Percentiles rank a stretch among this genome's conserved stretches.
These are phyloP conservation scores for Rhinolophus sinicus DNA, from an alignment of 2,113 vertebrate species.

Conservation along the genomic window DNA sequence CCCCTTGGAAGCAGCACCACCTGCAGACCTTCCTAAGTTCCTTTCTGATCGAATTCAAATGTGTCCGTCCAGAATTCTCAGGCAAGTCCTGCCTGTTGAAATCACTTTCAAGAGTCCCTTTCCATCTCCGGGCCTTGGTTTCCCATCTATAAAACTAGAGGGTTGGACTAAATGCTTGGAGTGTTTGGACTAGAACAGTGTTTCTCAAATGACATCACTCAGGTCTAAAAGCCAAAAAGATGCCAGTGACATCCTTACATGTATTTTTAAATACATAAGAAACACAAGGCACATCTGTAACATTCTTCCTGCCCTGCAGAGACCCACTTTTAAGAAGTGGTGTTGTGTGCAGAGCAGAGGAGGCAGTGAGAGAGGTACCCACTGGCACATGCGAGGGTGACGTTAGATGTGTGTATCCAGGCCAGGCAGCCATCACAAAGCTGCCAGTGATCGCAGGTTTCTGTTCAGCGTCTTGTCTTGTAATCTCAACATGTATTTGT, in stretches of 20 bases:
- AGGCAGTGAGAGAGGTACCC: fast-evolving
- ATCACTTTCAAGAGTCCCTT: neutral
- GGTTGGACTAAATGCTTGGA: neutral
- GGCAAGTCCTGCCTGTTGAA: neutral
- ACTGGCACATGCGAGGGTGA: fast-evolving
- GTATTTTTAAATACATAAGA: neutral
- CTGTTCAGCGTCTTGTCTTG: conserved; percentile 51
- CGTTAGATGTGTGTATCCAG: neutral
- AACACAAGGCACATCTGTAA: neutral
- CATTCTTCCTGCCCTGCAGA: neutral
- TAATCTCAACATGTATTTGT: conserved; percentile 46
- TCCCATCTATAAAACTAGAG: neutral
- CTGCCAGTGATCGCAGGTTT: neutral
- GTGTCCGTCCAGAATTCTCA: neutral
- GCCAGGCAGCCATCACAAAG: neutral
- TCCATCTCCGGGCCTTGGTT: neutral
- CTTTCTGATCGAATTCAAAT: neutral
- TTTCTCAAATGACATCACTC: neutral
- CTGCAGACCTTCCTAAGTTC: neutral
- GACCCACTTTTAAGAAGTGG: neutral
- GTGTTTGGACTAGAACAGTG: neutral
- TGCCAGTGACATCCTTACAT: neutral
- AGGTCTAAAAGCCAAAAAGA: neutral
- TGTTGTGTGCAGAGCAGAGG: neutral
- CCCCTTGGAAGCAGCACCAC: neutral